These are phyloP conservation scores for Panurus biarmicus DNA, from an alignment of 2,113 vertebrate species.

Conservation along the genomic window DNA sequence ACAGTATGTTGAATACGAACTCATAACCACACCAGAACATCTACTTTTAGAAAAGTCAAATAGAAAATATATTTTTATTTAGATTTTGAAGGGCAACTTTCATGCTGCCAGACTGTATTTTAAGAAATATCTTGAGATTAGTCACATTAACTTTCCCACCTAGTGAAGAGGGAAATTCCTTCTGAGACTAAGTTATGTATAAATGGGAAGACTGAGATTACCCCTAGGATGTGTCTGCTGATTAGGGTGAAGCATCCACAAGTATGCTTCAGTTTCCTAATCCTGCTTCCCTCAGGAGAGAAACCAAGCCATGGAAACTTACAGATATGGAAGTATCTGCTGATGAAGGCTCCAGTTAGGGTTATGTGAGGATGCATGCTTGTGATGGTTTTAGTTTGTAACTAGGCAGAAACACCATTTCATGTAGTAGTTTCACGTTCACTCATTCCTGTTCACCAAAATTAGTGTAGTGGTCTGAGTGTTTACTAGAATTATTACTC, in stretches of 20 bases:
- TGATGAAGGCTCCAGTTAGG: not conserved
- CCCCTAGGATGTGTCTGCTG: not conserved
- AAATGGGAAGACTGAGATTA: not conserved
- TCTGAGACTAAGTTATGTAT: not conserved
- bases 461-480: too few species aligned
- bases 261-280: not conserved
- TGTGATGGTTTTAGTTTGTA: too few species aligned
- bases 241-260: not conserved
- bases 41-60: not conserved
- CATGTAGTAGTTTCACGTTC: too few species aligned
- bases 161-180: not conserved
- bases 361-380: not conserved
- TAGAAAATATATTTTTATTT: not conserved
- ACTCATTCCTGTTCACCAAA: too few species aligned
- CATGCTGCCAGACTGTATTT: not conserved
- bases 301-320: not conserved
- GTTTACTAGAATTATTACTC: too few species aligned
- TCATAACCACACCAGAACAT: not conserved
- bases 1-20: not conserved
- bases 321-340: not conserved
- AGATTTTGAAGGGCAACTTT: not conserved
- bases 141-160: not conserved
- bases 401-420: too few species aligned
- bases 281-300: not conserved
- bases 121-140: not conserved